Conservation (phyloP, 2,797 vertebrate species). For the Cuniculus paca region DNA sequence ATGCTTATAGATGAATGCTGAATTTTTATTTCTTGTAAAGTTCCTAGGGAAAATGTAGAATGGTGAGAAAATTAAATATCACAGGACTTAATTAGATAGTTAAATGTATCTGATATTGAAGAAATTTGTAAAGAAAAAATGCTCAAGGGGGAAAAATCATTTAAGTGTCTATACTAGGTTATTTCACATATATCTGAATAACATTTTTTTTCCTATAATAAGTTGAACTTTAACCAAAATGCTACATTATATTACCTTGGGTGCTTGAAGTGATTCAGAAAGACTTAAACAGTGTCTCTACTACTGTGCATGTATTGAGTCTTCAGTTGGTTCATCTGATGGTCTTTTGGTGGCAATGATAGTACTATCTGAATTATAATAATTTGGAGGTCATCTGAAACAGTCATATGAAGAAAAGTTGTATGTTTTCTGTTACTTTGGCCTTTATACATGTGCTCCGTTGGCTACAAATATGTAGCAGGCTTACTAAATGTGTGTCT, state of each 20-base stretch:
- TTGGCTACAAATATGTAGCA: not conserved
- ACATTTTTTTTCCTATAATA: not conserved
- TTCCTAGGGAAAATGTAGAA: not conserved
- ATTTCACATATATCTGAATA: not conserved
- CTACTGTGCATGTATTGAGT: not conserved
- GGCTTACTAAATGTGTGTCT: not conserved
- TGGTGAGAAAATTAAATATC: not conserved
- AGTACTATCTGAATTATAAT: not conserved
- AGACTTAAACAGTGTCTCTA: not conserved
- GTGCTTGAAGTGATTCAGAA: constrained; percentile 5
- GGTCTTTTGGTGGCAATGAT: not conserved
- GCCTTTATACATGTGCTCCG: not conserved
- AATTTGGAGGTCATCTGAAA: not conserved
- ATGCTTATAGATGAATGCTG: not conserved
- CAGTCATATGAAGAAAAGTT: not conserved
- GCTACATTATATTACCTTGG: not conserved
- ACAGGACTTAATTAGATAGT: not conserved
- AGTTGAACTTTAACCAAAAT: not conserved
- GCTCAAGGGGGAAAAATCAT: not conserved
- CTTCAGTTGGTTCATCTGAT: not conserved
- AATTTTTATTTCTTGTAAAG: not conserved
- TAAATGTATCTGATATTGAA: not conserved
- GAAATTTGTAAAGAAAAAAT: not conserved
- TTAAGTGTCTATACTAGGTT: not conserved
- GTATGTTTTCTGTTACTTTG: not conserved